Conservation (phyloP, 2,113 vertebrate genomes). For the Kobus ellipsiprymnus region DNA sequence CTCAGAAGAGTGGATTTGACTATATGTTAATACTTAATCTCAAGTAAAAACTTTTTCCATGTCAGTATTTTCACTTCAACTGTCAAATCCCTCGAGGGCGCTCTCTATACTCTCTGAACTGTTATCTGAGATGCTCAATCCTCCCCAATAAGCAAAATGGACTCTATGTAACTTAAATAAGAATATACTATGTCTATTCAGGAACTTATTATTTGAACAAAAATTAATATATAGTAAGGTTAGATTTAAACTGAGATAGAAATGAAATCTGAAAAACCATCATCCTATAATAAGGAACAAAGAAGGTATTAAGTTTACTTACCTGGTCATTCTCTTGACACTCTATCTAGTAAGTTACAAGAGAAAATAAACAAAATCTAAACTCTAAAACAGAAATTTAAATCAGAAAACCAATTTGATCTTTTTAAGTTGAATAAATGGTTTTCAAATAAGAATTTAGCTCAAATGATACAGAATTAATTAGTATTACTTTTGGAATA, state of each 20-base stretch:
- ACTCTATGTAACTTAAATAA: neutral
- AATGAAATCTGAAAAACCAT: neutral
- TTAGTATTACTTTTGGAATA: neutral
- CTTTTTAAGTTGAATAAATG: neutral
- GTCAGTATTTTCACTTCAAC: neutral
- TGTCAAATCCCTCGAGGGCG: neutral
- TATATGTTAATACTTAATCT: neutral
- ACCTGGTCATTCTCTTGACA: neutral
- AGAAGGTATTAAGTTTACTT: neutral
- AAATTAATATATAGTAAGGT: neutral
- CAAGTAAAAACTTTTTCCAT: neutral
- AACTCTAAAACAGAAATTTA: neutral
- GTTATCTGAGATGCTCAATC: neutral
- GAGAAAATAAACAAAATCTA: neutral
- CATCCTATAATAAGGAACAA: neutral
- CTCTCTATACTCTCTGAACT: neutral
- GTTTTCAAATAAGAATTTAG: slow-evolving; percentile 14
- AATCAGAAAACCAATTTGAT: neutral
- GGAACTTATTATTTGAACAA: neutral
- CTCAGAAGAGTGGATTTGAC: neutral
- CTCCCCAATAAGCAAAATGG: neutral
- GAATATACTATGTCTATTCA: neutral
- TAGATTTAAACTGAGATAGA: slow-evolving; percentile 11
- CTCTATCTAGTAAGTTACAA: neutral
- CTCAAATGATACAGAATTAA: neutral